phyloP scores from a whole-genome alignment of 2,888 invertebrate genomes.

The Sesia bembeciformis region DNA sequence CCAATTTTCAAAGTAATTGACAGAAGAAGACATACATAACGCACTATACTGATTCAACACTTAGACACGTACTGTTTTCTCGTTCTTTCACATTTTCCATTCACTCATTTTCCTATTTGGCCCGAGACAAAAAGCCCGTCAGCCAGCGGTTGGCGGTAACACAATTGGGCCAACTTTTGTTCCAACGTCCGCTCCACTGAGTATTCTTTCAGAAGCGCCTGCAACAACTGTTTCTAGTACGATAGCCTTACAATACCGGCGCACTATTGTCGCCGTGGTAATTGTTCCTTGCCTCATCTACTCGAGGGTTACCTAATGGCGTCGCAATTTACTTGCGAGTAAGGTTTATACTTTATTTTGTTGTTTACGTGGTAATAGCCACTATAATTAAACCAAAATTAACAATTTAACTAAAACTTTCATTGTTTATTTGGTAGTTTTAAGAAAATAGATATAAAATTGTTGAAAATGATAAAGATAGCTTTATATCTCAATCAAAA shows the following conservation, averaged over 20 bases:
- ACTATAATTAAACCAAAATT: too few species aligned
- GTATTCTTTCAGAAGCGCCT: constrained; percentile 35
- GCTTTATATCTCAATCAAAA: too few species aligned
- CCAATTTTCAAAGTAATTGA: too few species aligned
- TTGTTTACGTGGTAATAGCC: too few species aligned
- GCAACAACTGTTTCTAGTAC: constrained; percentile 49
- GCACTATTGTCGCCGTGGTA: constrained; percentile 45
- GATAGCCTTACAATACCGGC: constrained; percentile 42
- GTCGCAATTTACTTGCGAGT: neutral
- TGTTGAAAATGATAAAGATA: too few species aligned
- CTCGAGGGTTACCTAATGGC: constrained; percentile 42
- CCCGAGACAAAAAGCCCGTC: constrained; percentile 28
- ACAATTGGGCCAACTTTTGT: constrained; percentile 50
- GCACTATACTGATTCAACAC: too few species aligned
- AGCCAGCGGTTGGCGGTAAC: constrained; percentile 28
- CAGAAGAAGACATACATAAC: too few species aligned
- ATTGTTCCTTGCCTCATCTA: constrained; percentile 49
- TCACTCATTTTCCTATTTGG: constrained; percentile 36
- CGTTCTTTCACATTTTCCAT: constrained; percentile 18
- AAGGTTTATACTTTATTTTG: neutral
- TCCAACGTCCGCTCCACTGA: constrained; percentile 25
- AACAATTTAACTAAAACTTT: too few species aligned
- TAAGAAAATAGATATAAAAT: too few species aligned
- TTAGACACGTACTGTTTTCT: too few species aligned
- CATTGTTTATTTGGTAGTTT: too few species aligned